Evolutionary conservation across 1,140 invertebrate species (phyloP).

Genomic region (Drosophila sulfurigaster): DNA sequence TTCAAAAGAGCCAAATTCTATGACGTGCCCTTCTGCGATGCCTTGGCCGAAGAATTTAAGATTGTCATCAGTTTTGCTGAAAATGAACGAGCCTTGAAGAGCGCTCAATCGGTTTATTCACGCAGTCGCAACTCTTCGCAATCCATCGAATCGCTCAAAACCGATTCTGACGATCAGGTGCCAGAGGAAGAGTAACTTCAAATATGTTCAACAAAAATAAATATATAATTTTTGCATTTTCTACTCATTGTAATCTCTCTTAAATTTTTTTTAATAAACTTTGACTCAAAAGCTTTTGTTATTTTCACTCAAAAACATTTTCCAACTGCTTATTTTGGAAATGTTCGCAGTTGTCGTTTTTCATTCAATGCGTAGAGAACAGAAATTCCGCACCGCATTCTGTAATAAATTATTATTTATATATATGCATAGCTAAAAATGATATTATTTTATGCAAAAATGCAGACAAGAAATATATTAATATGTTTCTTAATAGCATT

Average conservation of each 20-base stretch:
- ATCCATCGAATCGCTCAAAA: slow-evolving; percentile 77
- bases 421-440: slow-evolving; percentile 21
- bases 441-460: slow-evolving; percentile 41
- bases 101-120: slow-evolving; percentile 76
- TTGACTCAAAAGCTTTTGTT: slow-evolving; percentile 51
- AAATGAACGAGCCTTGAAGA: slow-evolving; percentile 72
- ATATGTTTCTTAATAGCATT: slow-evolving; percentile 27
- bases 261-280: slow-evolving; percentile 31
- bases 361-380: slow-evolving; percentile 43
- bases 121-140: slow-evolving; percentile 77
- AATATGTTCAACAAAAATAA: not conserved
- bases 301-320: slow-evolving; percentile 67
- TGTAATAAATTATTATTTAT: slow-evolving; percentile 7
- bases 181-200: slow-evolving; percentile 47
- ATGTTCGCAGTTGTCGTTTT: slow-evolving; percentile 53
- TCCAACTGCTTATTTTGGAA: slow-evolving; percentile 57
- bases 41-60: slow-evolving; percentile 90
- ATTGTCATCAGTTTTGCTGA: slow-evolving; percentile 86
- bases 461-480: slow-evolving; percentile 30
- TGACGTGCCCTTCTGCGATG: slow-evolving; percentile 87
- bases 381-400: slow-evolving; percentile 3
- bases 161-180: slow-evolving; percentile 68
- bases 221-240: slow-evolving; percentile 4
- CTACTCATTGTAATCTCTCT: slow-evolving; percentile 2
- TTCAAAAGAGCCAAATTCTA: slow-evolving; percentile 68